phyloP scores from a whole-genome alignment of 35 echinoderm and acorn worm genomes.

The Ptychodera flava region DNA sequence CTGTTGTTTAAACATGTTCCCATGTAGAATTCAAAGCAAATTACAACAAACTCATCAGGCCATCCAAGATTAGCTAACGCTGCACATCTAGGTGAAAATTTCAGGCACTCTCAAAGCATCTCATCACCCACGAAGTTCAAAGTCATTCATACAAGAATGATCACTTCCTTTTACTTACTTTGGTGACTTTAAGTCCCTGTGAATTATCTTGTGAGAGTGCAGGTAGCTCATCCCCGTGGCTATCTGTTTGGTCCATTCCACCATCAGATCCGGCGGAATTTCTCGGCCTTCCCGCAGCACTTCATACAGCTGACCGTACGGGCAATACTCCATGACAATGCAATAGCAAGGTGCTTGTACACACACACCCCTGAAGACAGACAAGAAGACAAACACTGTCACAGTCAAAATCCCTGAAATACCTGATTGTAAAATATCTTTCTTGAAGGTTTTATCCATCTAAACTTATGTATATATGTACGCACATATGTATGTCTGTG shows the following conservation, averaged over 20 bases:
- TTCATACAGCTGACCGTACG: slow-evolving; percentile 96
- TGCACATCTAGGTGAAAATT: too few species aligned
- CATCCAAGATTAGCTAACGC: too few species aligned
- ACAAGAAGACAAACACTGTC: slow-evolving; percentile 13
- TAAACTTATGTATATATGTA: not conserved
- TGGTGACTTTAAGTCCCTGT: slow-evolving; percentile 96
- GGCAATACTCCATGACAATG: slow-evolving; percentile 99
- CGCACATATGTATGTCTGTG: too few species aligned
- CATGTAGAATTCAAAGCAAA: too few species aligned
- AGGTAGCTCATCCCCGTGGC: slow-evolving; percentile 94
- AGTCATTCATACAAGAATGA: too few species aligned
- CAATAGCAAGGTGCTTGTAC: slow-evolving; percentile 91
- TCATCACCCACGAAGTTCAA: too few species aligned
- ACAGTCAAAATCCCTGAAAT: not conserved
- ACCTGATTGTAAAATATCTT: too few species aligned
- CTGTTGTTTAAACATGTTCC: too few species aligned
- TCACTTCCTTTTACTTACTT: slow-evolving; percentile 99
- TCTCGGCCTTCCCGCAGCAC: slow-evolving; percentile 87
- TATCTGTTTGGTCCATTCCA: slow-evolving; percentile 99
- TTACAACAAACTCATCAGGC: too few species aligned
- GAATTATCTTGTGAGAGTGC: slow-evolving; percentile 86
- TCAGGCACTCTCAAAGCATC: too few species aligned
- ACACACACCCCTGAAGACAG: slow-evolving; percentile 92
- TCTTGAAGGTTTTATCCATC: too few species aligned
- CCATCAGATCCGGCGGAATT: slow-evolving; percentile 93